Evolutionary conservation across 2,797 vertebrate species (phyloP), one percentile per base, ranked within the genome.

Genomic region (Kryptopterus vitreolus): DNA sequence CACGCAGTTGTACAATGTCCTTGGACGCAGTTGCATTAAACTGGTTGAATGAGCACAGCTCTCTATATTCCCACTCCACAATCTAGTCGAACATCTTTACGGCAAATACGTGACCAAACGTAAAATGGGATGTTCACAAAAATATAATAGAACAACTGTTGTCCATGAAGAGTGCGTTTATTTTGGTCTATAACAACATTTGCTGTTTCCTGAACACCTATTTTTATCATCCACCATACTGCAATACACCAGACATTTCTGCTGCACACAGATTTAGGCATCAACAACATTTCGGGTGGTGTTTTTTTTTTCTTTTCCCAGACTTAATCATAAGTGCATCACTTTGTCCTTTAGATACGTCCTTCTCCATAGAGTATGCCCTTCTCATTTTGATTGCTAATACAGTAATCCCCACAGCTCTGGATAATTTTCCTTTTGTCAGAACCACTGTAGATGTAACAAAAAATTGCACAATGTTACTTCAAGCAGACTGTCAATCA

Each of bases 401-500:
- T 59, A 71, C 55, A 53, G 46, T 48, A 61, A 15, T 59, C 72
- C n/a, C 26, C 57, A 66, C 8, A 1, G 46, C 24, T 2, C 18
- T 11, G 7, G 66, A 58, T 57, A 73, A 58, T 57, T 20, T 29
- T 58, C 50, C 43, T 61, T n/a, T 70, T 38, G 16, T 38, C 24
- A 69, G 43, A 72, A 24, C 33, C 48, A 24, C 53, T 66, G 57
- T 26, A 58, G 59, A 26, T 24, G 55, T 62, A 43, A 18, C n/a
- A 31, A 31, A 71, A 55, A 26, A n/a, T 3, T 10, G n/a, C 46
- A 52, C 61, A 29, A 7, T 78, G 59, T 29, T 68, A 74, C 53
- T 75, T 82, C 20, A 77, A 24, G 52, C 66, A 57, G 66, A 12
- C n/a, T 63, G 68, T 50, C 68, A 65, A 50, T 82, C 80, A 57